phyloP scores from a whole-genome alignment of 2,888 invertebrate species.

The Athalia rosae region DNA sequence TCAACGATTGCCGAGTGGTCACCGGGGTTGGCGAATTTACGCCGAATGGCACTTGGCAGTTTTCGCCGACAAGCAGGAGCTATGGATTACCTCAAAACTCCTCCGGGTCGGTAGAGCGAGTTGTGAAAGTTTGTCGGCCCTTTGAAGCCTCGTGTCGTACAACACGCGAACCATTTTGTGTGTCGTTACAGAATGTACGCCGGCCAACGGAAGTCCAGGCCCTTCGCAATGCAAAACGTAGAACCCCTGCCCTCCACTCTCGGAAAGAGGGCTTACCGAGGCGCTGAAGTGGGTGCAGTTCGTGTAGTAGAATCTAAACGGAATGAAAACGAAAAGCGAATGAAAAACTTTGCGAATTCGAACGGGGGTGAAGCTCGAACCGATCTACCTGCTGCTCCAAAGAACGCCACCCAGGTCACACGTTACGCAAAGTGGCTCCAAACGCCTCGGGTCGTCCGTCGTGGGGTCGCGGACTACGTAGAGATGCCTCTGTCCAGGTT shows the following conservation, averaged over 20 bases:
- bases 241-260: conserved; percentile 64
- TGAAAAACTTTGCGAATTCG: background rate
- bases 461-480: conserved; percentile 89
- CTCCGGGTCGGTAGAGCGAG: conserved; percentile 88
- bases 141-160: conserved; percentile 81
- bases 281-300: conserved; percentile 93
- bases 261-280: conserved; percentile 76
- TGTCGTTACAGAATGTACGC: conserved; percentile 83
- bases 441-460: conserved; percentile 80
- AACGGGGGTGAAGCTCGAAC: conserved; percentile 18
- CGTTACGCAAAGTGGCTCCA: conserved; percentile 89
- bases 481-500: conserved; percentile 90
- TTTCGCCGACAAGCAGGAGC: too few species aligned
- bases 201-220: conserved; percentile 92
- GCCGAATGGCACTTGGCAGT: too few species aligned
- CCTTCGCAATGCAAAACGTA: conserved; percentile 94
- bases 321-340: background rate
- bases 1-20: too few species aligned
- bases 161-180: conserved; percentile 86
- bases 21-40: too few species aligned
- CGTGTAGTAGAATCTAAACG: conserved; percentile 78
- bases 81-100: conserved; percentile 81
- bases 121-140: conserved; percentile 82
- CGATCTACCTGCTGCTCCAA: conserved; percentile 82
- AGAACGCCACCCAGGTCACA: conserved; percentile 86